Percentiles rank a stretch among this genome's conserved stretches.
These are phyloP conservation scores for Acanthurus tractus DNA, from an alignment of 2,797 vertebrate species.

Conservation along the genomic window DNA sequence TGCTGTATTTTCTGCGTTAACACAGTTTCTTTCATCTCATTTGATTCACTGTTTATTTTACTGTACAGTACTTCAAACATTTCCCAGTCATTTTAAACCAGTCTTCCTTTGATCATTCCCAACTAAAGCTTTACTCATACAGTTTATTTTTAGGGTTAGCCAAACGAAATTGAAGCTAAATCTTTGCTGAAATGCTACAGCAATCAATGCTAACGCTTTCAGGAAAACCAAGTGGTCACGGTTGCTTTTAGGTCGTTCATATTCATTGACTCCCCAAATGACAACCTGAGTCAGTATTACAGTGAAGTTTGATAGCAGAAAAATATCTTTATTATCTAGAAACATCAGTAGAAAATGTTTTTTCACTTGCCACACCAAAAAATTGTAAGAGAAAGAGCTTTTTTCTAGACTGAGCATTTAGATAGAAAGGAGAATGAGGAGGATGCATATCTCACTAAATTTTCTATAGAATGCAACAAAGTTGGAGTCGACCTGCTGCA, in stretches of 20 bases:
- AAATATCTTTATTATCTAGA: not conserved
- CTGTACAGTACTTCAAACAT: not conserved
- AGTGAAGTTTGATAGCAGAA: not conserved
- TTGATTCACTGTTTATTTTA: not conserved
- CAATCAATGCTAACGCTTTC: not conserved
- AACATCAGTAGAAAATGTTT: conserved; percentile 3
- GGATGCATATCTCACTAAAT: not conserved
- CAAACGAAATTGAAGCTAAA: too few relatives aligned
- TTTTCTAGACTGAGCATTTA: not conserved
- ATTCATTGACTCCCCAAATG: not conserved
- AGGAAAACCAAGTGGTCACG: not conserved
- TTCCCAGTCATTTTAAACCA: not conserved
- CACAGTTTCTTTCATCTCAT: not conserved
- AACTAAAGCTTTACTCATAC: not conserved
- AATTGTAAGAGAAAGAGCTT: conserved; percentile 17
- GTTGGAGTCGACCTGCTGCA: not conserved
- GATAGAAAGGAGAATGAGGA: not conserved
- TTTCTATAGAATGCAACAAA: too few relatives aligned
- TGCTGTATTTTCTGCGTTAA: not conserved
- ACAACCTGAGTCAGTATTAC: not conserved
- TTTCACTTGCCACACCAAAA: not conserved
- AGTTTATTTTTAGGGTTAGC: too few relatives aligned
- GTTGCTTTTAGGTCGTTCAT: not conserved
- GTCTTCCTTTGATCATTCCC: not conserved
- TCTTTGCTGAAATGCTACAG: not conserved